Percentiles rank a stretch among this genome's conserved stretches.
These are phyloP conservation scores for Pandemis cinnamomeana DNA, from an alignment of 2,888 invertebrate species.

Conservation along the genomic window DNA sequence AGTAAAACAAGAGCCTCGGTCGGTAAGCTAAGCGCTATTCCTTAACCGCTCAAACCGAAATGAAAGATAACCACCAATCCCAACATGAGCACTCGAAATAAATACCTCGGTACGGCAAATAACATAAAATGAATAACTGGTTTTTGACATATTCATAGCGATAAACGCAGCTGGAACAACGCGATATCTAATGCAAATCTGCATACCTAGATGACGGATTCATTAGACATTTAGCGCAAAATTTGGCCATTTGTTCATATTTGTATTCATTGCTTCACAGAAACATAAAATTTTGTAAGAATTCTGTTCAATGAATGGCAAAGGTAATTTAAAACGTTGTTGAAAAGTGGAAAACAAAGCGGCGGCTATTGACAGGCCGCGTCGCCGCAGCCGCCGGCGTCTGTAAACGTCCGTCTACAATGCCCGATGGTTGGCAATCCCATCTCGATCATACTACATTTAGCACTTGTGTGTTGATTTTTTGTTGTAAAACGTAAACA, in stretches of 20 bases:
- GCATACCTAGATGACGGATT: conserved; percentile 19
- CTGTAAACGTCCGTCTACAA: conserved; percentile 42
- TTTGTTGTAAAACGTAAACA: conserved; percentile 61
- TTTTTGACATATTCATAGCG: conserved; percentile 5
- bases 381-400: conserved; percentile 20
- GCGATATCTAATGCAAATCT: background rate
- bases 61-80: background rate
- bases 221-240: conserved; percentile 23
- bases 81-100: background rate
- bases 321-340: conserved; percentile 10
- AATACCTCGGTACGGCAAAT: background rate
- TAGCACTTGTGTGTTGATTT: conserved; percentile 68
- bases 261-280: background rate
- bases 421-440: conserved; percentile 43
- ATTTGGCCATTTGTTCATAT: conserved; percentile 1
- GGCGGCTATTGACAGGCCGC: conserved; percentile 25
- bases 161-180: background rate
- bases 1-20: background rate
- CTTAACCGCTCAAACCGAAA: background rate
- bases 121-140: conserved; percentile 6
- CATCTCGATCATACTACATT: conserved; percentile 68
- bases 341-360: conserved; percentile 25
- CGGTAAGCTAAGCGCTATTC: background rate
- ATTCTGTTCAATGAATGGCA: background rate
- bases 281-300: background rate